Conservation (phyloP, 2,797 vertebrate species). For the Toxotes lorentzi region DNA sequence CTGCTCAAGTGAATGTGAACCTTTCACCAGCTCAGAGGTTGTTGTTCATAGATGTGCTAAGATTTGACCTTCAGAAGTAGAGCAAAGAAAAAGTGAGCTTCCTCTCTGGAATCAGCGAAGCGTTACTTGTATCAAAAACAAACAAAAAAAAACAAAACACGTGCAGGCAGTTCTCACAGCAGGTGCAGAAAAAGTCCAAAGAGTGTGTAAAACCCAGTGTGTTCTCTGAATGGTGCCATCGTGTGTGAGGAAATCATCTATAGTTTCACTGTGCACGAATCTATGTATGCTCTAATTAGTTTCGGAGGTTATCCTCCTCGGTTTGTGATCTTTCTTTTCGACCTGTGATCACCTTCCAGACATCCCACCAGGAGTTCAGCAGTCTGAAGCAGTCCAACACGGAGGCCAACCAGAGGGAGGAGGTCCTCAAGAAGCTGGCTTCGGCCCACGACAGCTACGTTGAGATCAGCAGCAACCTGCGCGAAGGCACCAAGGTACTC, state of each 20-base stretch:
- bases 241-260: constrained; percentile 6
- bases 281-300: background rate
- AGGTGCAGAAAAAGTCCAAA: background rate
- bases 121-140: background rate
- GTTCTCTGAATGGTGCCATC: background rate
- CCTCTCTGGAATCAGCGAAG: background rate
- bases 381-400: constrained; percentile 96
- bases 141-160: constrained; percentile 7
- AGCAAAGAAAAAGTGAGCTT: background rate
- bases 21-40: background rate
- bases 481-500: constrained; percentile 96
- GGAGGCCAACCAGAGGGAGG: constrained; percentile 95
- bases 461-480: constrained; percentile 96
- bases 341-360: constrained; percentile 72
- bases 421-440: constrained; percentile 97
- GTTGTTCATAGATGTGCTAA: background rate
- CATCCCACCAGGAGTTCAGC: constrained; percentile 96
- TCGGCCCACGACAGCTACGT: constrained; percentile 97
- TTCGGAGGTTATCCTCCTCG: background rate
- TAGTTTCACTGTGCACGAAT: constrained; percentile 9
- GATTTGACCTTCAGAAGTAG: background rate
- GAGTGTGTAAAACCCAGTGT: background rate
- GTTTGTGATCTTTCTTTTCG: background rate
- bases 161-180: background rate
- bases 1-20: background rate